Conservation (phyloP, 35 echinoderm and acorn worm genomes). For the Lytechinus variegatus region DNA sequence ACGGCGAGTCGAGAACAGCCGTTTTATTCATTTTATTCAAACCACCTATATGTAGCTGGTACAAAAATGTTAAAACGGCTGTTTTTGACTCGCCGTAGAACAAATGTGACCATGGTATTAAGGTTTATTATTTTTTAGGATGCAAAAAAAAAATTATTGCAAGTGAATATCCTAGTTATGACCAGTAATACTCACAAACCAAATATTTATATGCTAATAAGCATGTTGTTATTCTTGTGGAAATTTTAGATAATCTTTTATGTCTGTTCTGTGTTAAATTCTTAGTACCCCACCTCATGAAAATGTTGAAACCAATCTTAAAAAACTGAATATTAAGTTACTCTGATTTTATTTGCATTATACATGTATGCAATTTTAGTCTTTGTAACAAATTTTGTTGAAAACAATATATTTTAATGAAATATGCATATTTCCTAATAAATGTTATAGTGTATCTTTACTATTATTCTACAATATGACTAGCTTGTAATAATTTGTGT, state of each 20-base stretch:
- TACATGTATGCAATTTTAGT: not conserved
- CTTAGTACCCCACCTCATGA: not conserved
- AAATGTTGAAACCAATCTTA: not conserved
- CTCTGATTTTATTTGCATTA: not conserved
- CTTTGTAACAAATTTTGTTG: not conserved
- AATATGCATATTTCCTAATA: conserved; percentile 5
- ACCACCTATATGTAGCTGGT: too few relatives aligned
- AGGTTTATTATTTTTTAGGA: too few relatives aligned
- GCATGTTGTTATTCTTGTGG: not conserved
- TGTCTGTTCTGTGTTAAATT: not conserved
- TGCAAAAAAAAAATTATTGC: too few relatives aligned
- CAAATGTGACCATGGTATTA: too few relatives aligned
- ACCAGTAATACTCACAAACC: not conserved
- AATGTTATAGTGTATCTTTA: not conserved
- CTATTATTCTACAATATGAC: not conserved
- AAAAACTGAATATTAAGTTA: not conserved
- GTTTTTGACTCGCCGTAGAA: too few relatives aligned
- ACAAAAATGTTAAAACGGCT: too few relatives aligned
- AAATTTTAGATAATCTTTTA: not conserved
- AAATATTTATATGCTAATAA: not conserved
- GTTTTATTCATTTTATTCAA: too few relatives aligned
- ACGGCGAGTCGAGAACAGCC: too few relatives aligned
- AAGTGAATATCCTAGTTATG: not conserved
- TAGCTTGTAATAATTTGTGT: not conserved
- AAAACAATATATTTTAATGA: not conserved